Evolutionary conservation across 2,888 invertebrate genomes (phyloP), one percentile per base, ranked within the genome.

Genomic region (Petrolisthes cinctipes): DNA sequence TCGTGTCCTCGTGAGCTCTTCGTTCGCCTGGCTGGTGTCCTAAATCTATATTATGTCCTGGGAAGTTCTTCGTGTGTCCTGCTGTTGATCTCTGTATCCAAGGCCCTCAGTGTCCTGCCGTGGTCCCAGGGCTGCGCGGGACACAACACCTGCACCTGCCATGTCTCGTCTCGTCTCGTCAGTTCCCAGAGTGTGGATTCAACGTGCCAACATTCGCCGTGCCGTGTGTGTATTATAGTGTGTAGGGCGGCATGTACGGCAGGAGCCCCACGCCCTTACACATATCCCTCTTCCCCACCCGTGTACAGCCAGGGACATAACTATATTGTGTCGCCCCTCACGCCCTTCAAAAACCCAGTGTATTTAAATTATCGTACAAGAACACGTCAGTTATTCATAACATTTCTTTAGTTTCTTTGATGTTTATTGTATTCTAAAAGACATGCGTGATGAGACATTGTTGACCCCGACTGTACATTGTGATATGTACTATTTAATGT

Each of bases 111-210:
- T 71, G 68, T 54, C 0, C 7, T 17, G 17, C 78, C 54, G 53
- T 54, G 54, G 37, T 78, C 53, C 6, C 17, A 53, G 14, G 56
- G 11, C 53, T 54, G 56, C 20, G 54, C 84, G 23, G 79, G 84
- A 78, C 61, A 37, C 66, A 23, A 56, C 6, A 73, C 11, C 75
- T 54, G 7, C 54, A 56, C 73, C 23, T 56, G 53, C 54, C 57
- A 37, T 73, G 54, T 56, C 20, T n/a, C 57, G 73, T 54, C 79
- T 53, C 57, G n/a, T 66, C 51, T 57, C n/a, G 17, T 57, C 81
- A 86, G 75, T 57, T 20, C 76, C 61, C 37, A 61, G 82, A 53
- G 86, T 86, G 86, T 86, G 86, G 86, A 86, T 86, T 86, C 86
- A 66, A 53, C 83, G 86, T 86, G 86, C 86, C 86, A 86, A 53